A percentile compares a stretch with the other conserved stretches of the same genome.
Evolutionary conservation across 2,113 vertebrate species (phyloP).

Genomic region (Platysternon megacephalum): DNA sequence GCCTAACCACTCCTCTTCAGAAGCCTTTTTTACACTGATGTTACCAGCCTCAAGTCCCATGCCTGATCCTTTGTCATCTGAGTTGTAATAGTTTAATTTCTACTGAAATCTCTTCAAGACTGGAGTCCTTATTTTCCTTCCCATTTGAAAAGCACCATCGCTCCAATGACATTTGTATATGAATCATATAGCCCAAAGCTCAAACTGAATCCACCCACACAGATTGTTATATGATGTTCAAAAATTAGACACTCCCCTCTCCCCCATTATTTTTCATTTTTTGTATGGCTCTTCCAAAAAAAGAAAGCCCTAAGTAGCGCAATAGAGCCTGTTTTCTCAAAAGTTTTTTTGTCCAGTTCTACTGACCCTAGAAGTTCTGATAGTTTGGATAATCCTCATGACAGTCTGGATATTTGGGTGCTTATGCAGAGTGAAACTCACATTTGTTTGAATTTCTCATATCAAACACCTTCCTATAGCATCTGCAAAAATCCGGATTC

Average conservation of each 20-base stretch:
- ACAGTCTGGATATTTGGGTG: background rate
- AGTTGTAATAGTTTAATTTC: background rate
- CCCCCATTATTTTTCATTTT: background rate
- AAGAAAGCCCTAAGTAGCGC: background rate
- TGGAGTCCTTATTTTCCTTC: background rate
- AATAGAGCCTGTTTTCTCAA: background rate
- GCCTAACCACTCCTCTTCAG: background rate
- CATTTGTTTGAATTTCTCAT: background rate
- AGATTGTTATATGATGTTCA: background rate
- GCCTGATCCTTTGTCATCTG: background rate
- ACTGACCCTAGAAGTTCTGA: background rate
- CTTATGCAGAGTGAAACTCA: background rate
- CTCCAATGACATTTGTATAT: background rate
- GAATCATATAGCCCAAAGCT: background rate
- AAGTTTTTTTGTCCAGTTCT: background rate
- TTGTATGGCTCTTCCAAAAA: background rate
- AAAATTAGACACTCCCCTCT: background rate
- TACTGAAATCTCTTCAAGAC: background rate
- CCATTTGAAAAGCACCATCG: background rate
- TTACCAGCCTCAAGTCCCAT: background rate
- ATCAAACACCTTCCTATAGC: background rate
- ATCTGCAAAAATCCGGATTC: background rate
- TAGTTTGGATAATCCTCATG: background rate
- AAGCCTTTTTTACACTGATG: background rate
- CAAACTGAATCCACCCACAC: background rate